phyloP scores from a whole-genome alignment of 2,888 invertebrate genomes.

The Smittia aterrima region DNA sequence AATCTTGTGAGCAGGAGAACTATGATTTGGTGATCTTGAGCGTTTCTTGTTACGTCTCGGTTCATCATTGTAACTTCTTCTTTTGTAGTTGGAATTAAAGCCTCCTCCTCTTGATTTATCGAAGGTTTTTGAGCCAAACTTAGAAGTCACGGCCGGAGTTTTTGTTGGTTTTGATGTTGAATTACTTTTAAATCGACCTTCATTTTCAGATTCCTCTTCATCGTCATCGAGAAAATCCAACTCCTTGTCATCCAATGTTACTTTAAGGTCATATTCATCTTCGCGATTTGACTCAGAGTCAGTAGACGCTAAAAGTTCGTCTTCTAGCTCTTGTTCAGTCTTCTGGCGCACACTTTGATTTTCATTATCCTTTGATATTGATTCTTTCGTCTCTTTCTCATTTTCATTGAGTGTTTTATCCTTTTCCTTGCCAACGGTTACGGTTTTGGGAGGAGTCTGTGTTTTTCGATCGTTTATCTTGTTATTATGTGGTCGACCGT shows the following conservation, averaged over 20 bases:
- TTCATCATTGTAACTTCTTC: neutral
- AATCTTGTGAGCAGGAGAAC: too few species aligned
- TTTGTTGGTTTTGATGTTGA: neutral
- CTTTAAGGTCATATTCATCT: slow-evolving; percentile 43
- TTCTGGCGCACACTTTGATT: neutral
- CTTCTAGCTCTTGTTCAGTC: slow-evolving; percentile 42
- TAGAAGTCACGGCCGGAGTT: neutral
- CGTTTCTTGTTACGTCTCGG: neutral
- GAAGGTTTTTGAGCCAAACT: neutral
- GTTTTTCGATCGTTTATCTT: neutral
- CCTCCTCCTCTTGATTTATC: too few species aligned
- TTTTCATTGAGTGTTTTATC: neutral
- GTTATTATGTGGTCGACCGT: neutral
- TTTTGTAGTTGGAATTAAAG: neutral
- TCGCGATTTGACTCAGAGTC: slow-evolving; percentile 39
- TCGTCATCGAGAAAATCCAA: slow-evolving; percentile 46
- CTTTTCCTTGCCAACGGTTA: neutral
- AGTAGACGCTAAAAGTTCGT: slow-evolving; percentile 38
- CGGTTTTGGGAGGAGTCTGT: neutral
- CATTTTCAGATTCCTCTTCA: slow-evolving; percentile 46
- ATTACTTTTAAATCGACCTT: slow-evolving; percentile 44
- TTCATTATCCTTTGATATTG: too few species aligned
- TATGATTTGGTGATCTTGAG: neutral
- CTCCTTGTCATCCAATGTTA: slow-evolving; percentile 44
- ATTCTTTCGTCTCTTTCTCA: neutral